Base-by-base conservation (phyloP, 1,140 invertebrate species). In the Euglossa dilemma region DNA sequence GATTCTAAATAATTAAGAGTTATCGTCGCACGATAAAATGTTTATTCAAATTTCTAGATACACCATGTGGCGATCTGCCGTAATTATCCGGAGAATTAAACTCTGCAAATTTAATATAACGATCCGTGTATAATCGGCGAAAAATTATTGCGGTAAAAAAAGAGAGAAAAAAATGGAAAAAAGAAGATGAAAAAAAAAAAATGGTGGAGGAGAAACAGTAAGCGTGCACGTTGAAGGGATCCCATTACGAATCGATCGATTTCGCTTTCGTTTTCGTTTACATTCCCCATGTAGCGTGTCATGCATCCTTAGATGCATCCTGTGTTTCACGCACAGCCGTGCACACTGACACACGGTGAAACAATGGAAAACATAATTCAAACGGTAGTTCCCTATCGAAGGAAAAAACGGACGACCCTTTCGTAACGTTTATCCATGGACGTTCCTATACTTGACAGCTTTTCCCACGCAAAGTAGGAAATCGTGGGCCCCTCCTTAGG, bases 341-440 rank as follows among this genome's bases (percentile, higher is more conserved):
- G 25, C 63, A 18, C 36, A 64, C 20, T 28, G 11, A 50, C 20
- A 52, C 4, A 12, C 61, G 47, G 5, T 16, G 47, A 66, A 77
- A 77, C 74, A 77, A 77, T 77, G 74, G 74, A 25, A 64, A 36
- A 61, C 47, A 66, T 66, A 77, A 77, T 66, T 77, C 47, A 54
- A 77, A 36, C 50, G 50, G 74, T 28, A n/a, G 59, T 45, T 67
- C 25, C 47, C 61, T 66, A 52, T 77, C 61, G 47, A 66, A 43
- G 28, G 11, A 64, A 76, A 63, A 76, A 63, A 64, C 47, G 47
- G 66, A 76, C 61, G 28, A 77, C 14, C 47, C 28, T 77, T 66
- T 77, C 61, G 61, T 50, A 77, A 77, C 74, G 23, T 47, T 50
- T 76, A 64, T 63, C 23, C 36, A 23, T 54, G 12, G 54, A 18